A percentile compares a stretch with the other conserved stretches of the same genome.
Conservation (phyloP, 2,888 invertebrate genomes). For the Sarcophaga carnaria region DNA sequence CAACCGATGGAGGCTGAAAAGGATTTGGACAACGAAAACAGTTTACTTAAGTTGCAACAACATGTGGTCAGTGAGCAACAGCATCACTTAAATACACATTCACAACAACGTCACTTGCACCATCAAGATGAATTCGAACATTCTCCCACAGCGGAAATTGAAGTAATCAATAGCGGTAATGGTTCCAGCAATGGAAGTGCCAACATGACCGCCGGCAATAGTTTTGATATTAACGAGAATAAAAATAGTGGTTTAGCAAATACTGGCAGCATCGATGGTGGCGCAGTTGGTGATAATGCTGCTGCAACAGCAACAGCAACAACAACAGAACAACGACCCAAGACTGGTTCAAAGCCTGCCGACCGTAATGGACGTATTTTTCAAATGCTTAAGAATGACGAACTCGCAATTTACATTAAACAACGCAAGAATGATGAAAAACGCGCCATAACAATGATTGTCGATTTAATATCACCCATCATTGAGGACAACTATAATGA, state of each 20-base stretch:
- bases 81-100: conserved; percentile 38
- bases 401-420: conserved; percentile 88
- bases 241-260: conserved; percentile 43
- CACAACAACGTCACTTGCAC: conserved; percentile 41
- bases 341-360: conserved; percentile 53
- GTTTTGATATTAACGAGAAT: conserved; percentile 49
- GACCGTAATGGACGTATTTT: conserved; percentile 85
- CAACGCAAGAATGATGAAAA: conserved; percentile 89
- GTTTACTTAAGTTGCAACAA: conserved; percentile 87
- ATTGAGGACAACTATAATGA: conserved; percentile 88
- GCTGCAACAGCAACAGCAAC: neutral
- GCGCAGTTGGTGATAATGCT: conserved; percentile 4
- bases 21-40: conserved; percentile 89
- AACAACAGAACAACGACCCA: conserved; percentile 52
- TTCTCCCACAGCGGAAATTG: conserved; percentile 71
- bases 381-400: conserved; percentile 90
- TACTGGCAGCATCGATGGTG: conserved; percentile 15
- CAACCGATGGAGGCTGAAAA: conserved; percentile 82
- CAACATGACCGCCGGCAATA: conserved; percentile 25
- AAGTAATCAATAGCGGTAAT: conserved; percentile 72
- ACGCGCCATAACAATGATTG: conserved; percentile 91
- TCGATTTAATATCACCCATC: conserved; percentile 93
- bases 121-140: conserved; percentile 51
- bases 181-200: conserved; percentile 36
- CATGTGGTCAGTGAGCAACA: conserved; percentile 72